These are phyloP conservation scores for Nothobranchius kuhntae DNA, from an alignment of 2,113 vertebrate genomes.

Conservation along the genomic window DNA sequence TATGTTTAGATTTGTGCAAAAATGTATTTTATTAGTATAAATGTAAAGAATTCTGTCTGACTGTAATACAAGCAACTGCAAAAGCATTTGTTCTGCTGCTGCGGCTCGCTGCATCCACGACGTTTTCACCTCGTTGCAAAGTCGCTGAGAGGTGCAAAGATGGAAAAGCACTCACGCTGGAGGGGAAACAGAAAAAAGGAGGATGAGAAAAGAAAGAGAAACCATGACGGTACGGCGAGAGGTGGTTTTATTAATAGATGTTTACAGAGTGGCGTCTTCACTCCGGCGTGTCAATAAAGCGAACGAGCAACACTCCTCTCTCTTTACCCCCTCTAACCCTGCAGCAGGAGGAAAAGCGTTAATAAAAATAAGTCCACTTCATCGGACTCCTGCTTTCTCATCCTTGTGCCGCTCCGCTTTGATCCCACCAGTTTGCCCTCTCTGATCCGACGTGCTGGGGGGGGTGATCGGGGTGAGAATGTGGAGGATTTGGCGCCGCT, in stretches of 20 bases:
- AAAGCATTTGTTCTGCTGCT: neutral
- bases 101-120: neutral
- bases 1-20: too few relatives aligned
- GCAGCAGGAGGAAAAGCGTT: conserved; percentile 17
- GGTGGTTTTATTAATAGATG: conserved; percentile 58
- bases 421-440: conserved; percentile 43
- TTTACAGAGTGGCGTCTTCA: conserved; percentile 24
- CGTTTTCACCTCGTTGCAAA: too few relatives aligned
- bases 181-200: neutral
- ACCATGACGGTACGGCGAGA: neutral
- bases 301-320: conserved; percentile 6
- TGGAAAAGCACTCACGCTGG: too few relatives aligned
- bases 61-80: neutral
- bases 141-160: too few relatives aligned
- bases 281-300: conserved; percentile 35
- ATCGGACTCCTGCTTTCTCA: conserved; percentile 15
- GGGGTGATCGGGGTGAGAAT: neutral
- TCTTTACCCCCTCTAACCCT: neutral
- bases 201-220: neutral
- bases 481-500: conserved; percentile 11
- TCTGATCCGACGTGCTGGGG: conserved; percentile 22
- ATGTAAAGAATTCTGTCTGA: too few relatives aligned
- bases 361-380: conserved; percentile 44
- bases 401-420: conserved; percentile 16
- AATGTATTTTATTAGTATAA: too few relatives aligned